phyloP scores from a whole-genome alignment of 2,888 invertebrate species.

The Germaria angustata region DNA sequence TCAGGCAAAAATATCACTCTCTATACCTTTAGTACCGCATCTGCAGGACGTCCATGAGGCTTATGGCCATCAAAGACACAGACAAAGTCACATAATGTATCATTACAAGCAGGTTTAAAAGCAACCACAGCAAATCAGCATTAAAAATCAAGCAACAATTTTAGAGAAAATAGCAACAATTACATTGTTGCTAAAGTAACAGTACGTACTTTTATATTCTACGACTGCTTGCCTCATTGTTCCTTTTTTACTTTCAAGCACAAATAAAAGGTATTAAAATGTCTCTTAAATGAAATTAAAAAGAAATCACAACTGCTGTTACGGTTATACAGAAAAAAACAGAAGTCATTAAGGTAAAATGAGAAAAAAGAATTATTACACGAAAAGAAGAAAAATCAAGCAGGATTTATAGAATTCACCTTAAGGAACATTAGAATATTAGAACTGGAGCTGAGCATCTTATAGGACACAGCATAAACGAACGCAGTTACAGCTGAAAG shows the following conservation, averaged over 20 bases:
- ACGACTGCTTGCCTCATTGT: neutral
- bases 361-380: neutral
- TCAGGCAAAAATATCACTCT: constrained; percentile 57
- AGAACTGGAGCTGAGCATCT: neutral
- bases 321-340: constrained; percentile 1
- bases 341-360: constrained; percentile 50
- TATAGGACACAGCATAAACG: neutral
- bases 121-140: constrained; percentile 48
- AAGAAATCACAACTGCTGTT: constrained; percentile 42
- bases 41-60: neutral
- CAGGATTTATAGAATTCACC: constrained; percentile 56
- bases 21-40: constrained; percentile 15
- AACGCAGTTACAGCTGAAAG: neutral
- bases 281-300: constrained; percentile 35
- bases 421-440: constrained; percentile 39
- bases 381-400: neutral
- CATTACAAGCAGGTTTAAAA: constrained; percentile 43
- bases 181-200: constrained; percentile 21
- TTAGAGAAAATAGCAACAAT: constrained; percentile 23
- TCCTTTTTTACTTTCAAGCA: neutral
- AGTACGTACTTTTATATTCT: neutral
- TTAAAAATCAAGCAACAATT: constrained; percentile 29
- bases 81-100: constrained; percentile 24
- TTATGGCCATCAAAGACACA: neutral
- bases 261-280: constrained; percentile 50